phyloP scores from a whole-genome alignment of 2,888 invertebrate species.

The Cloeon dipterum region DNA sequence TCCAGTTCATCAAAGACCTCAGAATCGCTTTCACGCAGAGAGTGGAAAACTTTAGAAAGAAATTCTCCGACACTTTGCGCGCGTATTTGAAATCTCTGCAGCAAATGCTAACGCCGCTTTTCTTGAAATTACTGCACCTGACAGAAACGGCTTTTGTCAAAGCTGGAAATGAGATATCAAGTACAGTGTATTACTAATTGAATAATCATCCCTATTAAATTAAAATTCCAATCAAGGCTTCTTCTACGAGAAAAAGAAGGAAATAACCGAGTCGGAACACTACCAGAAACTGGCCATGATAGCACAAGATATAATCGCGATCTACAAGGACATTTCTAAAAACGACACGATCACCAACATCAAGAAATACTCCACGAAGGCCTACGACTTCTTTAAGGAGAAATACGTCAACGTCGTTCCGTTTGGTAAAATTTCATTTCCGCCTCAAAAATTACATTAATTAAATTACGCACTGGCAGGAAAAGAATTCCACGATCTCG shows the following conservation, averaged over 20 bases:
- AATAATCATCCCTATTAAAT: too few relatives aligned
- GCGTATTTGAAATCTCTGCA: constrained; percentile 51
- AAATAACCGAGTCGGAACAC: constrained; percentile 56
- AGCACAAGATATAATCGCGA: constrained; percentile 52
- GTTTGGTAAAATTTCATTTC: constrained; percentile 25
- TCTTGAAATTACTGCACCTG: constrained; percentile 52
- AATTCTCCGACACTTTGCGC: constrained; percentile 33
- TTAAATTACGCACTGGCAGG: constrained; percentile 8
- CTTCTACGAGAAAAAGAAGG: constrained; percentile 53
- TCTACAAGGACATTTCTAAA: constrained; percentile 53
- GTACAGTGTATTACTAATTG: too few relatives aligned
- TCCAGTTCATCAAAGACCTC: constrained; percentile 40
- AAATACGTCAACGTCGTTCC: constrained; percentile 42
- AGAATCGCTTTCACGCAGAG: constrained; percentile 45
- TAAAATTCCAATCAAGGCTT: constrained; percentile 29
- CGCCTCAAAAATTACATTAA: neutral
- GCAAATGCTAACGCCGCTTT: constrained; percentile 51
- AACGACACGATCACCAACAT: constrained; percentile 59
- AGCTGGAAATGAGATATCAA: constrained; percentile 44
- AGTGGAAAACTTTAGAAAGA: constrained; percentile 50
- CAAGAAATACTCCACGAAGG: constrained; percentile 44
- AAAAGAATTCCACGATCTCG: constrained; percentile 31
- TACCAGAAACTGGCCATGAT: constrained; percentile 58
- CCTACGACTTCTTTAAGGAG: constrained; percentile 40
- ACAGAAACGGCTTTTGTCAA: constrained; percentile 49